These are phyloP conservation scores for Myripristis jacobus DNA, from an alignment of 2,797 vertebrate species.

Conservation along the genomic window DNA sequence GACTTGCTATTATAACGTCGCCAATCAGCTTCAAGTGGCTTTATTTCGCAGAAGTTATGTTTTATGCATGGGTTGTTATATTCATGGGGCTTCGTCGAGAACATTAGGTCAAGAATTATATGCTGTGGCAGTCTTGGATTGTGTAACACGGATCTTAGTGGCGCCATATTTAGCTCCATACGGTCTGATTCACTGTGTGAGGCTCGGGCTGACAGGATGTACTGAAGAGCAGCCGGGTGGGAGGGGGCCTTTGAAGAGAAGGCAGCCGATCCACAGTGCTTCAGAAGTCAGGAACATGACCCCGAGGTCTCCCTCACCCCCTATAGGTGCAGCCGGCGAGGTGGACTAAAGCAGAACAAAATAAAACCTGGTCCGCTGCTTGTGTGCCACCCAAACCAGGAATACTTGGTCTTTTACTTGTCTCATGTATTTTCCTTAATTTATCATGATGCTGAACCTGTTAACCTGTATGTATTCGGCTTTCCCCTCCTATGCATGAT, in stretches of 20 bases:
- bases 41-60: neutral
- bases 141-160: conserved; percentile 31
- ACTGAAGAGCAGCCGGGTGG: conserved; percentile 10
- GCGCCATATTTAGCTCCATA: conserved; percentile 40
- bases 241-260: conserved; percentile 26
- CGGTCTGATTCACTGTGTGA: neutral
- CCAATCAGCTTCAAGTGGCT: conserved; percentile 4
- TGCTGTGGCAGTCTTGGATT: conserved; percentile 19
- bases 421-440: too few species aligned
- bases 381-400: too few species aligned
- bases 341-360: neutral
- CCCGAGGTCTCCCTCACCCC: neutral
- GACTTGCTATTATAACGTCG: neutral
- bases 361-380: neutral
- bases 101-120: conserved; percentile 2
- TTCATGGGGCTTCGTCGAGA: conserved; percentile 4
- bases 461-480: too few species aligned
- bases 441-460: too few species aligned
- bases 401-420: too few species aligned
- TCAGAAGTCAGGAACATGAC: conserved; percentile 18
- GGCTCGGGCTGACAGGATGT: conserved; percentile 31
- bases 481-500: too few species aligned
- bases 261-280: neutral
- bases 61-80: conserved; percentile 11
- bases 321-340: neutral